Base-by-base conservation (phyloP, 2,797 vertebrate species). In the Diglossa cyanea region DNA sequence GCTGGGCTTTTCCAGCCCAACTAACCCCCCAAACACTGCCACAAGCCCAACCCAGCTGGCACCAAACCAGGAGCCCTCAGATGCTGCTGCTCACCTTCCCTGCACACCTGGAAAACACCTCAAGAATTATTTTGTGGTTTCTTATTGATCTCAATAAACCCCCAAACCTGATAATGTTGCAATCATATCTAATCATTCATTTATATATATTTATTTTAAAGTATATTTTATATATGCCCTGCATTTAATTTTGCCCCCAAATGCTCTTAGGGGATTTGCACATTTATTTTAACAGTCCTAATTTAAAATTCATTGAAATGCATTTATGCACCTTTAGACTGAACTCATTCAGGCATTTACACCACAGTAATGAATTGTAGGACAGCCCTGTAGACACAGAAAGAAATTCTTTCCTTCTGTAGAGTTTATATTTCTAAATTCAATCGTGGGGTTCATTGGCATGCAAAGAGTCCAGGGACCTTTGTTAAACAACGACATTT, bases 251-350 rank as follows among this genome's bases (percentile, higher is more conserved):
- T 92, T 83, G 70, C 40, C 83, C 92, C 28, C 40, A 85, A 70
- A 87, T 39, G 45, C 50, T 84, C 89, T 70, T 45, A 23, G n/a
- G 66, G 60, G 35, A 93, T 80, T 85, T 63, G 21, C 53, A 24
- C 23, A 62, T 44, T 86, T 83, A 48, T 89, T 96, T 94, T 62
- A 84, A 67, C 33, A 82, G 53, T 66, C 53, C 89, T 72, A 90
- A 94, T 96, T 95, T 91, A 48, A 89, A 90, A 90, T 89, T 91
- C 23, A 91, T 89, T 95, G 92, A 75, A 81, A 95, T 82, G 65
- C 81, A 92, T 93, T 96, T 92, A 39, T 86, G 86, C 88, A 88
- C 75, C 80, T 97, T 95, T 67, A 91, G 78, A 78, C 68, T 80
- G 86, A 94, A 50, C 33, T 92, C 83, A 71, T 39, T 73, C 35